Base-by-base conservation (phyloP, 2,113 vertebrate species). In the Lepus americanus region DNA sequence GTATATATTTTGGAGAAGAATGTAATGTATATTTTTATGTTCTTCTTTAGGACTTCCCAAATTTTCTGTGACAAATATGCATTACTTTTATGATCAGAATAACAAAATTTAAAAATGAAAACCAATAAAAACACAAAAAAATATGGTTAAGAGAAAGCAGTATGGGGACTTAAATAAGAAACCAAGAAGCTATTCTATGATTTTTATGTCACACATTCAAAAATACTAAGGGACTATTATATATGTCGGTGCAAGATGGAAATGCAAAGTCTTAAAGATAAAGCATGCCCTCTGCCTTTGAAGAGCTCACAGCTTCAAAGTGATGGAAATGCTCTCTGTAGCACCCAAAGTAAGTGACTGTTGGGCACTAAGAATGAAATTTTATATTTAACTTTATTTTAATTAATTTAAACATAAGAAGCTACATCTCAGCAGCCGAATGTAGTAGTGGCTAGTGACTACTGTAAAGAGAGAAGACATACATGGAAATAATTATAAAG, bases 351-450 rank as follows among this genome's bases (percentile, higher is more conserved):
- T 14, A 55, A n/a, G 44, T 12, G 63, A n/a, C 39, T 79, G 4
- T 5, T 61, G 49, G n/a, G 16, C 59, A 92, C 72, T n/a, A 80
- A 49, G 44, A 76, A 36, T 70, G 51, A 53, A 63, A 64, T 85
- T 39, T 72, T 81, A 82, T 27, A 85, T 55, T 90, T 90, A 84
- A 67, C 83, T 84, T 84, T 36, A 59, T 78, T 88, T 85, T 67
- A 81, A 67, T 89, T 90, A 93, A 95, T 36, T 78, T 92, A 72
- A 90, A 22, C 25, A 0, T 82, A 70, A 76, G 59, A 16, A 86
- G 53, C 51, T 17, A 29, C 27, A 5, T 20, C 55, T 59, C 55
- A 59, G 55, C 19, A 59, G 55, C 55, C 55, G 6, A 59, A 59
- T 59, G 19, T 19, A 20, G 55, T 59, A 59, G 3, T 66, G 23